These are phyloP conservation scores for Hesperophylax magnus DNA, from an alignment of 1,140 invertebrate genomes.

Conservation along the genomic window DNA sequence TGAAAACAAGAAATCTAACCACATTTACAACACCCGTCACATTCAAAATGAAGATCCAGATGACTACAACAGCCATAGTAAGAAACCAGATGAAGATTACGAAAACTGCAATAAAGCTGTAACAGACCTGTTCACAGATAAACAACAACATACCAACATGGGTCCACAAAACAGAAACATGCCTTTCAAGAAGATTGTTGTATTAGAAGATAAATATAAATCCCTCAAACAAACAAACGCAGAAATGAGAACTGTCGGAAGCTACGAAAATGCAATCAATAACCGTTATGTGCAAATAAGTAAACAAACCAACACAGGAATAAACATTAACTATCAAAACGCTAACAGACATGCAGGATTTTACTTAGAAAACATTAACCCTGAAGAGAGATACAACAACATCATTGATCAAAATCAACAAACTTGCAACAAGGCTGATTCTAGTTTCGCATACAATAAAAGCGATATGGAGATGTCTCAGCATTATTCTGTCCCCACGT, in stretches of 20 bases:
- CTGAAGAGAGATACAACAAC: not conserved
- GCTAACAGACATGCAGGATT: not conserved
- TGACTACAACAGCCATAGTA: not conserved
- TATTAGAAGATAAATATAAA: conserved; percentile 46
- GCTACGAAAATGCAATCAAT: conserved; percentile 1
- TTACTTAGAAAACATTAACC: not conserved
- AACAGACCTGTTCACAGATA: conserved; percentile 47
- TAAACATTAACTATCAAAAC: not conserved
- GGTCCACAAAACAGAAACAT: conserved; percentile 38
- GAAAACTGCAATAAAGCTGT: conserved; percentile 34
- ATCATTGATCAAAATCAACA: conserved; percentile 9
- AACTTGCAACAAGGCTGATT: not conserved
- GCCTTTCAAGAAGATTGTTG: conserved; percentile 52
- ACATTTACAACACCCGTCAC: not conserved
- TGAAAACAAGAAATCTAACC: conserved; percentile 23
- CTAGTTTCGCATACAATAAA: conserved; percentile 6
- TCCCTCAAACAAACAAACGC: not conserved
- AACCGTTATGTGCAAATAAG: not conserved
- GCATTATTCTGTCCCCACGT: not conserved
- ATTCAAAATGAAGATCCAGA: conserved; percentile 12
- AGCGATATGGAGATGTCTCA: not conserved
- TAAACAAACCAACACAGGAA: conserved; percentile 14
- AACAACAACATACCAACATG: conserved; percentile 15
- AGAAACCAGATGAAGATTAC: conserved; percentile 40
- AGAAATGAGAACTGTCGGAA: conserved; percentile 20